phyloP scores from a whole-genome alignment of 2,113 vertebrate species.

The Mungos mungo region DNA sequence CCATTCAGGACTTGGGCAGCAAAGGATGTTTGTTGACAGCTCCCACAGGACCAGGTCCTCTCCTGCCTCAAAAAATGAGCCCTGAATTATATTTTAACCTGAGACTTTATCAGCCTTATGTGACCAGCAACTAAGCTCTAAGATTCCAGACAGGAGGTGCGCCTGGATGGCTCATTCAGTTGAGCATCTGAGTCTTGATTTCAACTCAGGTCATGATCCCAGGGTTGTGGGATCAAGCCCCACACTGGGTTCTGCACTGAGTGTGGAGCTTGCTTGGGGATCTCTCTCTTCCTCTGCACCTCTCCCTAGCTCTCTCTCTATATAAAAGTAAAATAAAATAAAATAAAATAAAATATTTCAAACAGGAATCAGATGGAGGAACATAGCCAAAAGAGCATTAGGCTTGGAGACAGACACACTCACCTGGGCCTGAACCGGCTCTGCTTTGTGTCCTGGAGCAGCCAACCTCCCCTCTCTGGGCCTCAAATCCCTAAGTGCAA shows the following conservation, averaged over 20 bases:
- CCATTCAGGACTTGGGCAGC: background rate
- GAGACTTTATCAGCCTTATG: background rate
- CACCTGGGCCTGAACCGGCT: background rate
- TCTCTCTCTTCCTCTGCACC: no score
- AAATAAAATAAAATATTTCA: background rate
- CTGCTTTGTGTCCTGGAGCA: background rate
- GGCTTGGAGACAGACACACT: background rate
- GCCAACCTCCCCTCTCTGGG: background rate
- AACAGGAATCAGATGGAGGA: background rate
- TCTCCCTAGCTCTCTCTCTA: no score
- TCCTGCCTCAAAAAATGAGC: background rate
- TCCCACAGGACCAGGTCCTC: background rate
- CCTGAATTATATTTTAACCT: background rate
- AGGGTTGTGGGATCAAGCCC: no score
- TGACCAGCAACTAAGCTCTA: background rate
- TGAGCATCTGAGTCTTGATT: no score
- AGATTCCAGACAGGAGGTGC: background rate
- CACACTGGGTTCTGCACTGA: no score
- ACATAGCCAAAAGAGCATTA: background rate
- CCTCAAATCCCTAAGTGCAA: background rate
- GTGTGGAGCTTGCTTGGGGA: no score
- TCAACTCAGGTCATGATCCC: no score
- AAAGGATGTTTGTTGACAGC: background rate
- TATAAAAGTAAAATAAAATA: no score
- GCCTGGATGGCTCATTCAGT: no score